A percentile compares a stretch with the other conserved stretches of the same genome.
phyloP scores from a whole-genome alignment of 2,797 vertebrate genomes.

The Molossus alvarezi region DNA sequence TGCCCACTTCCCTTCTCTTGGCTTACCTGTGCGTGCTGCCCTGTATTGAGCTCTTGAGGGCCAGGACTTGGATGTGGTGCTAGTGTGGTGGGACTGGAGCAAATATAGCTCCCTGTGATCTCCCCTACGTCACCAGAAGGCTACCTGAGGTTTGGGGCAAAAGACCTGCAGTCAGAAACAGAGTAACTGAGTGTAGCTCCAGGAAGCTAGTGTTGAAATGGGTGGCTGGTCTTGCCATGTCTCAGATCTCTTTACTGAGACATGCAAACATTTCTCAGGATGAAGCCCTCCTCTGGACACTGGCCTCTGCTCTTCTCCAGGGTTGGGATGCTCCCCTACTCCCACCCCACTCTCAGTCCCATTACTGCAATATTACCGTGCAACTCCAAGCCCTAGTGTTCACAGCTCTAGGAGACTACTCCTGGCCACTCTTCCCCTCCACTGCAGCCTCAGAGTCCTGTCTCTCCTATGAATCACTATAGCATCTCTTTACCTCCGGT shows the following conservation, averaged over 20 bases:
- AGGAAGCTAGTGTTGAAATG: not conserved
- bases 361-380: accelerated
- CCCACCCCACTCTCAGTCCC: accelerated
- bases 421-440: not conserved
- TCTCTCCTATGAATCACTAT: not conserved
- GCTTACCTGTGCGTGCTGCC: not conserved
- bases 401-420: not conserved
- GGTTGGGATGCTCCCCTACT: not conserved
- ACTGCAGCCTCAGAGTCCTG: not conserved
- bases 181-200: not conserved
- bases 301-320: not conserved
- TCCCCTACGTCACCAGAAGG: not conserved
- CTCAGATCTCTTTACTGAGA: not conserved
- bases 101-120: not conserved
- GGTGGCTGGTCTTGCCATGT: not conserved
- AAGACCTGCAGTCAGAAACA: not conserved
- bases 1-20: not conserved
- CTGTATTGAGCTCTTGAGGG: not conserved
- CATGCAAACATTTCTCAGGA: too few relatives aligned
- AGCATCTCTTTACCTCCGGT: not conserved
- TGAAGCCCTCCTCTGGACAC: not conserved
- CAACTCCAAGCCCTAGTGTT: too few relatives aligned
- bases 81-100: not conserved
- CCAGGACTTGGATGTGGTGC: not conserved
- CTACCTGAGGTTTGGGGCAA: not conserved